phyloP scores from a whole-genome alignment of 2,113 vertebrate species.

The Phoxinus phoxinus region DNA sequence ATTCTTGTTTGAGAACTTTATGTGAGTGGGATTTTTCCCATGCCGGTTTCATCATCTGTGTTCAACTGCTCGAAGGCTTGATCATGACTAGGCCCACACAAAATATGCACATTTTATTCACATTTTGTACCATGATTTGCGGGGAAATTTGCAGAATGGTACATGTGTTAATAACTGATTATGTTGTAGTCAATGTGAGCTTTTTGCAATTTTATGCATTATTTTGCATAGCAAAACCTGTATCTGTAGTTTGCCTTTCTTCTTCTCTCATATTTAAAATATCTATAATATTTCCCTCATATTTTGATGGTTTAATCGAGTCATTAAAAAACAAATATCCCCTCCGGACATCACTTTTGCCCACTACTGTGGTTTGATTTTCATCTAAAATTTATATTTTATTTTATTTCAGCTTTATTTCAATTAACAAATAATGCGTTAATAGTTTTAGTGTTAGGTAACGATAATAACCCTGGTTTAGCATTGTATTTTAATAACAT shows the following conservation, averaged over 20 bases:
- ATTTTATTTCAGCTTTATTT: neutral
- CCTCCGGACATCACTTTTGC: no score
- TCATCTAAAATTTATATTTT: neutral
- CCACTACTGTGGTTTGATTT: no score
- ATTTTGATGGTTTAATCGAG: no score
- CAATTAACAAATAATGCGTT: neutral
- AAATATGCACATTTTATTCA: neutral
- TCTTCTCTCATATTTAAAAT: no score
- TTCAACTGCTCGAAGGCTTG: neutral
- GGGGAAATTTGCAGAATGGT: neutral
- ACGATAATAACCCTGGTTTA: neutral
- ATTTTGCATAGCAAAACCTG: no score
- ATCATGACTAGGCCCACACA: neutral
- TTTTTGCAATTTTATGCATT: no score
- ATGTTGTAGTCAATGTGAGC: no score
- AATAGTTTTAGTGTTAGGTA: neutral
- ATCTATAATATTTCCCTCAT: no score
- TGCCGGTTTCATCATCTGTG: constrained; percentile 1
- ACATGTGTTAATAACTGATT: no score
- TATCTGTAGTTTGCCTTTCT: no score
- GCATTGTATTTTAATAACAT: no score
- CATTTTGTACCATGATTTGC: neutral
- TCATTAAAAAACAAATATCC: no score
- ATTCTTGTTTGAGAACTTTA: neutral
- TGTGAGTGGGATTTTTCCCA: neutral